Percentiles rank a stretch among this genome's conserved stretches.
Conservation (phyloP, 2,888 invertebrate species). For the Heliconius charithonia region DNA sequence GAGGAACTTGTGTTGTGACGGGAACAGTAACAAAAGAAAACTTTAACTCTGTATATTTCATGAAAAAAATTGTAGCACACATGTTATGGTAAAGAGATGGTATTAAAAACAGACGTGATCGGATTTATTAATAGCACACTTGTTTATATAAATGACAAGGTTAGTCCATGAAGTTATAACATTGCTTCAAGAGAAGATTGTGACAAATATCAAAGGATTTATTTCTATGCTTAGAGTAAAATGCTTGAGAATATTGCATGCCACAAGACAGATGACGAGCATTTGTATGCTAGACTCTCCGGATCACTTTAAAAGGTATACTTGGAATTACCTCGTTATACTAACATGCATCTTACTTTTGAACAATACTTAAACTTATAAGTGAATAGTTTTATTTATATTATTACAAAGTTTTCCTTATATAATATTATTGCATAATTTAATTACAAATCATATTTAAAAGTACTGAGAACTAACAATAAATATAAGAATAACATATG, state of each 20-base stretch:
- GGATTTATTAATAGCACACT: background rate
- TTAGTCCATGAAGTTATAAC: background rate
- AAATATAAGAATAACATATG: too few relatives aligned
- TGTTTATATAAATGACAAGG: slow-evolving; percentile 4
- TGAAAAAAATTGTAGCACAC: background rate
- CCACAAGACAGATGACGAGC: slow-evolving; percentile 23
- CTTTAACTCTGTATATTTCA: background rate
- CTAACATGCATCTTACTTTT: background rate
- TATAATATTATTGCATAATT: background rate
- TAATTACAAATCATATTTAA: too few relatives aligned
- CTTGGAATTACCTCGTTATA: slow-evolving; percentile 21
- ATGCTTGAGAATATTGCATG: slow-evolving; percentile 23
- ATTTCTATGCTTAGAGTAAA: slow-evolving; percentile 19
- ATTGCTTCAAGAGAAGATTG: background rate
- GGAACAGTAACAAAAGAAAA: too few relatives aligned
- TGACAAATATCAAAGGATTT: slow-evolving; percentile 29
- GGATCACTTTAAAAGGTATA: slow-evolving; percentile 25
- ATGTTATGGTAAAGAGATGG: too few relatives aligned
- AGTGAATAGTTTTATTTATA: background rate
- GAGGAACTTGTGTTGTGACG: too few relatives aligned
- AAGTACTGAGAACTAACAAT: too few relatives aligned
- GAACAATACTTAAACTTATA: background rate
- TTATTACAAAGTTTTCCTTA: background rate
- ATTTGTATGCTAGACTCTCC: slow-evolving; percentile 18
- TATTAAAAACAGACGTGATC: background rate